phyloP scores from a whole-genome alignment of 2,797 vertebrate genomes.

The Balearica regulorum region DNA sequence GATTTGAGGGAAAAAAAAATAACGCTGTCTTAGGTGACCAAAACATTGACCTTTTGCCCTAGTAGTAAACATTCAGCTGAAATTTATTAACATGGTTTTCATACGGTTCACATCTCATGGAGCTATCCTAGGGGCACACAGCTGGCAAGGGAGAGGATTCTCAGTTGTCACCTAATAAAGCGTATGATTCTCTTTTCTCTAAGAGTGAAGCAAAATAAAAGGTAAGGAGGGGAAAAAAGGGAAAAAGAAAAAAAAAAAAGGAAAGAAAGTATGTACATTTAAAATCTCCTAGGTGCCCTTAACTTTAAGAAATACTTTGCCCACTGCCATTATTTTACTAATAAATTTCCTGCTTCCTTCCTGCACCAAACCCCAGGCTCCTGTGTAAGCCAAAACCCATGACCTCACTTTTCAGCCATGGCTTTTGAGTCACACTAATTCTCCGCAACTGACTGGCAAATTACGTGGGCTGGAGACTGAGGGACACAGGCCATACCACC shows the following conservation, averaged over 20 bases:
- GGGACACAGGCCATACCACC: conserved; percentile 28
- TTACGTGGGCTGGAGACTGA: background rate
- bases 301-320: background rate
- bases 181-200: background rate
- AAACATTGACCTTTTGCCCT: background rate
- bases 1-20: background rate
- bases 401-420: background rate
- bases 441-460: conserved; percentile 38
- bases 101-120: background rate
- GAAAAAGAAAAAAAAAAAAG: too few species aligned
- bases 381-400: background rate
- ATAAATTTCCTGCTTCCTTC: conserved; percentile 5
- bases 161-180: background rate
- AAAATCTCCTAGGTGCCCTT: background rate
- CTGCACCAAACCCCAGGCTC: background rate
- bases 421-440: conserved; percentile 12
- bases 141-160: background rate
- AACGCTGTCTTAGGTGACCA: background rate
- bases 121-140: background rate
- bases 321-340: conserved; percentile 8
- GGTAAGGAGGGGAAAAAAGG: accelerated
- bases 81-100: conserved; percentile 16
- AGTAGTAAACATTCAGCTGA: background rate
- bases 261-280: background rate
- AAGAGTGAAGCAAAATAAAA: background rate